These are phyloP conservation scores for Conus ventricosus DNA, from an alignment of 1,140 invertebrate genomes.

Conservation along the genomic window DNA sequence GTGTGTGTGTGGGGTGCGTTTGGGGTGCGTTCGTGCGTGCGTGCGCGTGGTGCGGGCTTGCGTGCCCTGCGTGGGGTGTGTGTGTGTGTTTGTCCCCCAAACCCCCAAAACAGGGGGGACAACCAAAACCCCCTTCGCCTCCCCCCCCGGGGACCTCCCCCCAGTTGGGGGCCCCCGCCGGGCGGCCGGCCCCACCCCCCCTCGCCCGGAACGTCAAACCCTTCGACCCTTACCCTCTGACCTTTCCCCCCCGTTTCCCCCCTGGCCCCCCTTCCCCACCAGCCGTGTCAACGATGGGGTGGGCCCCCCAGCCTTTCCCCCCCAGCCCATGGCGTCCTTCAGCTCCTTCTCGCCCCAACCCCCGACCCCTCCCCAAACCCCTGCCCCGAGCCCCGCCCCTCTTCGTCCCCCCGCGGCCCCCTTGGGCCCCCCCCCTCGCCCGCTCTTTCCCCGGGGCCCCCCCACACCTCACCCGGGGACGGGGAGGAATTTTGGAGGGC, in stretches of 20 bases:
- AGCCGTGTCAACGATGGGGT: neutral
- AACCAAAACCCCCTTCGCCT: slow-evolving; percentile 33
- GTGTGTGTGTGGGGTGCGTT: no score
- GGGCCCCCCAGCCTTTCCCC: neutral
- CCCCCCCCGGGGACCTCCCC: neutral
- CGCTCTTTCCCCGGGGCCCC: neutral
- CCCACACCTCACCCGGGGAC: neutral
- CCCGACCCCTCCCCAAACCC: neutral
- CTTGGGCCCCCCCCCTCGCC: neutral
- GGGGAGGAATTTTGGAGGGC: no score
- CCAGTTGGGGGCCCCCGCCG: neutral
- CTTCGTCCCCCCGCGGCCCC: neutral
- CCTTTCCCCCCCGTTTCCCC: slow-evolving; percentile 14
- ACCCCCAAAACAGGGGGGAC: slow-evolving; percentile 1
- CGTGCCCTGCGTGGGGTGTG: neutral
- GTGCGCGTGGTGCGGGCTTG: no score
- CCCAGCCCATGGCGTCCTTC: slow-evolving; percentile 10
- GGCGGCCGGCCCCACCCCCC: neutral
- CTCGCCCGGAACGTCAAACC: neutral
- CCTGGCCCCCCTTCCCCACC: slow-evolving; percentile 4
- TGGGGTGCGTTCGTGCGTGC: no score
- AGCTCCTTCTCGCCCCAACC: slow-evolving; percentile 6
- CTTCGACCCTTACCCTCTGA: slow-evolving; percentile 33
- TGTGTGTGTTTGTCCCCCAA: neutral
- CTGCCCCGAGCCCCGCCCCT: neutral